phyloP scores from a whole-genome alignment of 2,888 invertebrate species.

The Caradrina kadenii region DNA sequence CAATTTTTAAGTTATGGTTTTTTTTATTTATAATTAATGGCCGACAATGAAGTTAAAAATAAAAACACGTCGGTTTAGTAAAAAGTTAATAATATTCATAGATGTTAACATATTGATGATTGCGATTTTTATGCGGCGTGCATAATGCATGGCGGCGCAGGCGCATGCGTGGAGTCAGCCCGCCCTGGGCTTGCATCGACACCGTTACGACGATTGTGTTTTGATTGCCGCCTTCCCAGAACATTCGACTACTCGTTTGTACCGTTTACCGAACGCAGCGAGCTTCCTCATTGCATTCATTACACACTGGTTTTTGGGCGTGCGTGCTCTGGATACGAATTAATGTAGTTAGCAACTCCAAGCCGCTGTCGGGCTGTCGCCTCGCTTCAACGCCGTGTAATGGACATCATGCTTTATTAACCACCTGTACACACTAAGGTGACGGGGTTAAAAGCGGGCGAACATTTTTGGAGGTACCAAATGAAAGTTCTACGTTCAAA shows the following conservation, averaged over 20 bases:
- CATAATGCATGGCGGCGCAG: conserved; percentile 76
- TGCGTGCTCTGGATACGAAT: conserved; percentile 69
- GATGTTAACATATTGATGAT: conserved; percentile 74
- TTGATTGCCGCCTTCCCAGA: conserved; percentile 86
- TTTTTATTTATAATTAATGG: not conserved
- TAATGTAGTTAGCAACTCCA: conserved; percentile 60
- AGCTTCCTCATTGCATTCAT: conserved; percentile 85
- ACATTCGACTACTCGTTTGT: conserved; percentile 86
- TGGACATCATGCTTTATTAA: conserved; percentile 47
- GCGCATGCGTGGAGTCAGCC: conserved; percentile 40
- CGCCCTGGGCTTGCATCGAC: conserved; percentile 73
- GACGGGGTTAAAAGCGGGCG: conserved; percentile 13
- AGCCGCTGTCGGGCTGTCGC: conserved; percentile 32
- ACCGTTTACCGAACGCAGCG: conserved; percentile 83
- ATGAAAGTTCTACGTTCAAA: not conserved
- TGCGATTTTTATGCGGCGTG: conserved; percentile 78
- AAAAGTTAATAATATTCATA: conserved; percentile 62
- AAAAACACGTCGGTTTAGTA: conserved; percentile 35
- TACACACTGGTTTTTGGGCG: conserved; percentile 80
- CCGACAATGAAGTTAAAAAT: conserved; percentile 19
- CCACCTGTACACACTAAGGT: conserved; percentile 8
- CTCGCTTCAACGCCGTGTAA: conserved; percentile 41
- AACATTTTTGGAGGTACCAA: not conserved
- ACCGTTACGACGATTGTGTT: conserved; percentile 88
- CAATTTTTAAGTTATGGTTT: not conserved